phyloP scores from a whole-genome alignment of 2,888 invertebrate species.

The Cosmia trapezina region DNA sequence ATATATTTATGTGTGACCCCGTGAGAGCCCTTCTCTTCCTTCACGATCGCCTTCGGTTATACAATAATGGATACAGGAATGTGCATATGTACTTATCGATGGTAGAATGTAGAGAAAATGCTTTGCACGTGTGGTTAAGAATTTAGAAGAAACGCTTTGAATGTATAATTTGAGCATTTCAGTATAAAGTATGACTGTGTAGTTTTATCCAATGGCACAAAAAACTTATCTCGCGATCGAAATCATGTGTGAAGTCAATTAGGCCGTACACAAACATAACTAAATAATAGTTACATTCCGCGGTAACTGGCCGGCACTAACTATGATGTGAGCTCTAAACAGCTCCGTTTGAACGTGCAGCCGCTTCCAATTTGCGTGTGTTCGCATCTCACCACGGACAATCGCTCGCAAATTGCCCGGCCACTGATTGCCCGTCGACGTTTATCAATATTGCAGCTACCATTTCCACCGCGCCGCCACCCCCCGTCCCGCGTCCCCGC shows the following conservation, averaged over 20 bases:
- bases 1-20: conserved; percentile 85
- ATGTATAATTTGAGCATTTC: background rate
- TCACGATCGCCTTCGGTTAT: conserved; percentile 70
- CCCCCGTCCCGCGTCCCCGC: conserved; percentile 54
- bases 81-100: conserved; percentile 42
- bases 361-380: conserved; percentile 84
- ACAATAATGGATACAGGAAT: conserved; percentile 59
- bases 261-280: conserved; percentile 47
- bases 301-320: conserved; percentile 55
- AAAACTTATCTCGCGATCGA: background rate
- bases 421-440: conserved; percentile 86
- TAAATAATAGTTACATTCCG: conserved; percentile 58
- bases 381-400: conserved; percentile 86
- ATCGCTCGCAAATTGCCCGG: conserved; percentile 87
- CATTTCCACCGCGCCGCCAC: conserved; percentile 67
- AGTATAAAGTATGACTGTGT: background rate
- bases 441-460: conserved; percentile 88
- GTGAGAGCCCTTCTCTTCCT: conserved; percentile 80
- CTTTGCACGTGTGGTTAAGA: background rate
- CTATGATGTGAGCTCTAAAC: conserved; percentile 74
- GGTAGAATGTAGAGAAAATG: conserved; percentile 24
- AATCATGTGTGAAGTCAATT: conserved; percentile 43
- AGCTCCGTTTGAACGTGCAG: conserved; percentile 79
- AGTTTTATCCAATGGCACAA: background rate
- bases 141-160: background rate